These are phyloP conservation scores for Pterophyllum scalare DNA, from an alignment of 2,113 vertebrate species.

Conservation along the genomic window DNA sequence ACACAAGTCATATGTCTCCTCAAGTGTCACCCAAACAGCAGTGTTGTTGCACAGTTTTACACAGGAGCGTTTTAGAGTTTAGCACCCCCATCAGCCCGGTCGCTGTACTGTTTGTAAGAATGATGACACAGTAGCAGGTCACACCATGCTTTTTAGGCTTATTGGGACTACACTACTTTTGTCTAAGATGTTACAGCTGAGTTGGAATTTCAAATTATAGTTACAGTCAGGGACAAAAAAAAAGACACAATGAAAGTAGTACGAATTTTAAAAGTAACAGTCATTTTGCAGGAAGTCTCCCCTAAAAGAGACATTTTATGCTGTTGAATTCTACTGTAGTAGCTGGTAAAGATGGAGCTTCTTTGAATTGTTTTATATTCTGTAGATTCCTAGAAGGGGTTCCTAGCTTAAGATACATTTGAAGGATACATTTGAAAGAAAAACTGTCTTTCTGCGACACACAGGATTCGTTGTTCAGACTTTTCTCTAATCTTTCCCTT, in stretches of 20 bases:
- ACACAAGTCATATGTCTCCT: neutral
- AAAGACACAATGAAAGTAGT: neutral
- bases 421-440: too few relatives aligned
- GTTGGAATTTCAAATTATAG: neutral
- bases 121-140: neutral
- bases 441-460: neutral
- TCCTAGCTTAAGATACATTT: neutral
- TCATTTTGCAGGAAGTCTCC: too few relatives aligned
- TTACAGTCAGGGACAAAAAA: neutral
- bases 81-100: conserved; percentile 11
- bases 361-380: neutral
- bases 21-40: neutral
- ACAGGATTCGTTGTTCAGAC: neutral
- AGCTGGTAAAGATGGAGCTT: too few relatives aligned
- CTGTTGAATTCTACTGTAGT: too few relatives aligned
- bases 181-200: neutral
- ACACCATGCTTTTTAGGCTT: neutral
- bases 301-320: too few relatives aligned
- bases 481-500: neutral
- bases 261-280: too few relatives aligned
- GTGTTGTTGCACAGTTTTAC: neutral
- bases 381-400: neutral
- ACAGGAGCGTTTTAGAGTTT: neutral
- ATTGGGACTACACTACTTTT: too few relatives aligned
- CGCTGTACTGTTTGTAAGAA: neutral